Evolutionary conservation across 35 echinoderm and acorn worm genomes (phyloP).

Genomic region (Lytechinus variegatus): DNA sequence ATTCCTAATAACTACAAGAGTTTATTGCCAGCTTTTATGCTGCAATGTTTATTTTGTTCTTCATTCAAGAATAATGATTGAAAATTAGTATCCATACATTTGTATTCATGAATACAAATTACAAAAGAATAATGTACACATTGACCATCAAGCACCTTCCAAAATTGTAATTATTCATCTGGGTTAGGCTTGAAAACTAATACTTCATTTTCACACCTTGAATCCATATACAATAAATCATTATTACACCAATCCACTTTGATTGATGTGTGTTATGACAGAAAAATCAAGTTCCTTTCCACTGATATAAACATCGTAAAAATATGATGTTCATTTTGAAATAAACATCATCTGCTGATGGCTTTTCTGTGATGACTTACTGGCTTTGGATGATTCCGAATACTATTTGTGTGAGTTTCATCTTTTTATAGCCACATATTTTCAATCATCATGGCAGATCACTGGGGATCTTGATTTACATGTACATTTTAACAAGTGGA

Average conservation of each 20-base stretch:
- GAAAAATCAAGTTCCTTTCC: not conserved
- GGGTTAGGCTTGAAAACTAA: no score
- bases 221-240: not conserved
- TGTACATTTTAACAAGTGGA: not conserved
- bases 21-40: no score
- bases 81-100: no score
- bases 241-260: not conserved
- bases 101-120: no score
- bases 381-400: no score
- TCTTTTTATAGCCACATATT: not conserved
- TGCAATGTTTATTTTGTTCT: no score
- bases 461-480: not conserved
- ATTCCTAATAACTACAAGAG: no score
- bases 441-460: not conserved
- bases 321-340: not conserved
- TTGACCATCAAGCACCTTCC: no score
- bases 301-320: not conserved
- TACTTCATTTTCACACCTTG: not conserved
- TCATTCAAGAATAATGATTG: no score
- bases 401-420: not conserved
- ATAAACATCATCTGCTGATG: conserved; percentile 11
- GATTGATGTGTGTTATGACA: not conserved
- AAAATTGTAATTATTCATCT: no score
- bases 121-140: no score
- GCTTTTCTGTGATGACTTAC: no score